Conservation (phyloP, 2,888 invertebrate genomes). For the Nymphalis c-album region DNA sequence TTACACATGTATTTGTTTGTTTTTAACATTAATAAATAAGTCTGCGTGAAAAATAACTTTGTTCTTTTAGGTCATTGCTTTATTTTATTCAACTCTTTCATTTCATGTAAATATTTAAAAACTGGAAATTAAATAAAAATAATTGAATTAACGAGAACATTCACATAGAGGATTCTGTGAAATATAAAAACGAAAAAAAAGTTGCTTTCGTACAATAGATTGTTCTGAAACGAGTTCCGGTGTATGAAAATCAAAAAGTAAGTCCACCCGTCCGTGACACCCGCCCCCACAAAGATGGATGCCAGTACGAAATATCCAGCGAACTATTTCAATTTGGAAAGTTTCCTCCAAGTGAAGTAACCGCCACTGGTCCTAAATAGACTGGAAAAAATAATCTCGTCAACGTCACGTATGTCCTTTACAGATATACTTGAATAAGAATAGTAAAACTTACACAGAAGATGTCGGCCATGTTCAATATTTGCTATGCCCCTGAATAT, state of each 20-base stretch:
- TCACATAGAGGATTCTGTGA: conserved; percentile 6
- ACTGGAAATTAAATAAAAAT: conserved; percentile 1
- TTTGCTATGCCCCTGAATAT: conserved; percentile 16
- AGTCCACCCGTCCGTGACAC: conserved; percentile 46
- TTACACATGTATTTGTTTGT: too few species aligned
- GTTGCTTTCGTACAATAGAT: conserved; percentile 51
- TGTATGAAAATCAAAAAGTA: conserved; percentile 59
- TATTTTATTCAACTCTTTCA: not conserved
- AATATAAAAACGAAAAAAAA: conserved; percentile 20
- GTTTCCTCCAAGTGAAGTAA: conserved; percentile 68
- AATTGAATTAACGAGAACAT: not conserved
- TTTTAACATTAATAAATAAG: too few species aligned
- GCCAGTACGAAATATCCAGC: conserved; percentile 66
- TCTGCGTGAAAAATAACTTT: too few species aligned
- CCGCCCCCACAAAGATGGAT: conserved; percentile 68
- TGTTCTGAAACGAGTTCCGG: conserved; percentile 61
- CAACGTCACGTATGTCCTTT: conserved; percentile 31
- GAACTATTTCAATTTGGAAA: conserved; percentile 79
- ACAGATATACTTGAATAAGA: conserved; percentile 20
- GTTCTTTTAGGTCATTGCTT: not conserved
- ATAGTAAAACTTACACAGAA: conserved; percentile 20
- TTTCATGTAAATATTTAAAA: conserved; percentile 9
- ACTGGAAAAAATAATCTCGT: conserved; percentile 53
- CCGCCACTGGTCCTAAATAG: conserved; percentile 61
- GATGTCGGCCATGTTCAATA: conserved; percentile 15